Base-by-base conservation (phyloP, 2,888 invertebrate species). In the Linyphia triangularis region DNA sequence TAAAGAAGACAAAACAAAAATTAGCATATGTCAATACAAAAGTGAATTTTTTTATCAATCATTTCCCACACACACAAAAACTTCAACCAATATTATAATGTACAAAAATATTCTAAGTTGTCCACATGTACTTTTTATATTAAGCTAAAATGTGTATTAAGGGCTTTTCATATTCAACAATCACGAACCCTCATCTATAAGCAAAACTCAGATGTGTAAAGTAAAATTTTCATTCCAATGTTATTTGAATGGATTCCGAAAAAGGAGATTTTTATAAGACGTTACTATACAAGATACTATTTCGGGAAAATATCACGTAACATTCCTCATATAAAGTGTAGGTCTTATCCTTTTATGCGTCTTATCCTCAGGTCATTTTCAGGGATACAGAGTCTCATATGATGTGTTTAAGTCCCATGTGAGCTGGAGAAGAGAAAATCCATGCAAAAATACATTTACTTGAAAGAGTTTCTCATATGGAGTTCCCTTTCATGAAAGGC, bases 371-470 rank as follows among this genome's bases (percentile, higher is more conserved):
- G 70, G 70, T 70, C 43, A 70, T 61, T 77, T 77, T 61, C 22
- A 63, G n/a, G 57, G 26, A n/a, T 40, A 61, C 61, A 63, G 40
- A 7, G 30, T 33, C 33, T 61, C n/a, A 22, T 40, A 16, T 59
- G 61, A 61, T 77, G 24, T 40, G 61, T 57, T 77, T 37, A 33
- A 77, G 37, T 77, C 77, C 77, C 61, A 16, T 37, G 63, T 24
- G 77, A 63, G 63, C 19, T n/a, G 40, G 4, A 22, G 16, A 22
- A 73, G 57, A 61, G 77, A 22, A 77, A 77, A 77, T 22, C 61
- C 51, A 43, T 70, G 70, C 81, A 81, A 81, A 69, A 70, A 67
- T 70, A 81, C 81, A 67, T 67, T 69, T 70, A 67, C 59, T 24
- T 28, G 81, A 67, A 81, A 70, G 37, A 26, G 51, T 28, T 69